These are phyloP conservation scores for Rattus norvegicus DNA, from an alignment of 2,113 vertebrate genomes.

Conservation along the genomic window DNA sequence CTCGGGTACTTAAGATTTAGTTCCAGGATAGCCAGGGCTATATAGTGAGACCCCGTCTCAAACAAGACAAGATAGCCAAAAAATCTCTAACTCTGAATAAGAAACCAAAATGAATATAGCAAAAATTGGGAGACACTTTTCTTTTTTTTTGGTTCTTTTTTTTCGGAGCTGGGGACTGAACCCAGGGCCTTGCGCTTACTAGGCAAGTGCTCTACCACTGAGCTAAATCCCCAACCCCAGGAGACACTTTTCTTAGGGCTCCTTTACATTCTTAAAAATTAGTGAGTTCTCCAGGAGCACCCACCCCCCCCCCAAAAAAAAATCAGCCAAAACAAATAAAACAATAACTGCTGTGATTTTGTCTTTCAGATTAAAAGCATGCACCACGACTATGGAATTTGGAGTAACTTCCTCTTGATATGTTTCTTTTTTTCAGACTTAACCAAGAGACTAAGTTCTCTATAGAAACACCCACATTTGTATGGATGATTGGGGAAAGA, in stretches of 20 bases:
- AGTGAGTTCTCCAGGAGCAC: not conserved
- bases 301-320: too few species aligned
- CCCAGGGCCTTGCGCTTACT: too few species aligned
- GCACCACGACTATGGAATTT: not conserved
- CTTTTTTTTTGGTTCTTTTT: too few species aligned
- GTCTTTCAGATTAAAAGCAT: not conserved
- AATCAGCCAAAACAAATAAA: not conserved
- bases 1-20: not conserved
- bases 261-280: constrained; percentile 12
- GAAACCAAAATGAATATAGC: not conserved
- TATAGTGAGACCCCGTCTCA: not conserved
- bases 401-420: not conserved
- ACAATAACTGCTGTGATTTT: not conserved
- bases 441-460: constrained; percentile 70
- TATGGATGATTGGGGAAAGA: constrained; percentile 86
- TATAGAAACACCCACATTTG: constrained; percentile 70
- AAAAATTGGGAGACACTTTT: not conserved
- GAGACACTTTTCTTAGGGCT: too few species aligned
- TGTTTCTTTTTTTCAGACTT: constrained; percentile 83
- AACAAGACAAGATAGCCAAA: not conserved
- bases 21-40: not conserved
- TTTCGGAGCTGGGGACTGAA: too few species aligned
- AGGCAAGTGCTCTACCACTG: too few species aligned
- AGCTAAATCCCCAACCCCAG: too few species aligned
- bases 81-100: not conserved